Base-by-base conservation (phyloP, 2,888 invertebrate species). In the Hoplodrina blanda region DNA sequence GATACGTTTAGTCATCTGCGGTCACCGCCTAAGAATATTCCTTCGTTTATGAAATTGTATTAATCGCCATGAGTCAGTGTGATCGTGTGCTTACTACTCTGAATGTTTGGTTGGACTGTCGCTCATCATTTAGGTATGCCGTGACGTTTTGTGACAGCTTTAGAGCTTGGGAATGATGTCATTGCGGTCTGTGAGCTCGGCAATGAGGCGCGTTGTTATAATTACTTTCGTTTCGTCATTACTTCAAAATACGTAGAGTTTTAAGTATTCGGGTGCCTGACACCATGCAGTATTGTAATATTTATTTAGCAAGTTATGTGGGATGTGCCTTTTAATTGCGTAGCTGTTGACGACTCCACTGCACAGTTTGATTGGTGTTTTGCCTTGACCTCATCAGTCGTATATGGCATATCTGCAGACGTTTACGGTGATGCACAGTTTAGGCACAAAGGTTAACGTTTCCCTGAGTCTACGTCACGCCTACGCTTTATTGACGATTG, bases 401-500 rank as follows among this genome's bases (percentile, higher is more conserved):
- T 66, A 59, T 49, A 59, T 49, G 44, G 55, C 44, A 63, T 64
- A 62, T 72, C 33, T 77, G 64, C 62, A 73, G 66, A 66, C 54
- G 75, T 69, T 77, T 77, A 57, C 63, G 71, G 73, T 86, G 83
- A 88, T 83, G 85, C 79, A 85, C 85, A 68, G 83, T 77, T 81
- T 77, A 64, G 81, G 76, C 82, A 78, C 80, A 88, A 89, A 91
- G 91, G 89, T 91, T 86, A 91, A 90, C 81, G 90, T 83, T 88
- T 90, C 82, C 83, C 85, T 15, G 74, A 75, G 78, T 85, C 85
- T 89, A 91, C 94, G 94, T 94, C 93, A 93, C 91, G 84, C 90
- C 90, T 89, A 91, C 92, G 89, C 86, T 80, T 62, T 81, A 76
- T 85, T 86, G 85, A 85, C 81, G 85, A 83, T 87, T 85, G 77